Percentiles rank a stretch among this genome's conserved stretches.
Evolutionary conservation across 2,113 vertebrate species (phyloP).

Genomic region (Asarcornis scutulata): DNA sequence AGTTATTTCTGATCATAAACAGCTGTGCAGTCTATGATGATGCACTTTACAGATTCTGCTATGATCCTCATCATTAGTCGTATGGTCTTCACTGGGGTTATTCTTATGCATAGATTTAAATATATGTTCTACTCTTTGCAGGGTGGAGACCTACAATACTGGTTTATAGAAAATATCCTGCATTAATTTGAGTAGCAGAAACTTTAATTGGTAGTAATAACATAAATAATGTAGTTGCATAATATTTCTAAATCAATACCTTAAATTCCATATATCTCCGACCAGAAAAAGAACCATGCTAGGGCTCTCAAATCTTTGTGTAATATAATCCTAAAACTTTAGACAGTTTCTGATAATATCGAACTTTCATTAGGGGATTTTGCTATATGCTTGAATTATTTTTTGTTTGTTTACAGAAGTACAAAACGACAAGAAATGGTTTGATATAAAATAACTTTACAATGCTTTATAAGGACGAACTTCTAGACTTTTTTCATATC

Average conservation of each 20-base stretch:
- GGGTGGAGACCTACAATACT: neutral
- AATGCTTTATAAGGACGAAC: neutral
- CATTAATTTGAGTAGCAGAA: neutral
- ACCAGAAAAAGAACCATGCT: neutral
- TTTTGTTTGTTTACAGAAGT: neutral
- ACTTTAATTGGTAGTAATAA: neutral
- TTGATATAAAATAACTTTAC: neutral
- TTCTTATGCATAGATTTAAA: neutral
- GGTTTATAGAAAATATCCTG: neutral
- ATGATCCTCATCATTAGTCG: neutral
- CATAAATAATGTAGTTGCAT: neutral
- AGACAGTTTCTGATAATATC: neutral
- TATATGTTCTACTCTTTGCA: neutral
- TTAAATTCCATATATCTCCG: neutral
- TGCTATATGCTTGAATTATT: neutral
- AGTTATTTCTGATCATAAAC: neutral
- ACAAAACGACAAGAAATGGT: neutral
- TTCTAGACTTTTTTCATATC: neutral
- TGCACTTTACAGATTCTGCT: neutral
- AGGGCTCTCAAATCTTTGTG: neutral
- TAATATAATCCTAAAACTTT: neutral
- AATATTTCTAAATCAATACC: neutral
- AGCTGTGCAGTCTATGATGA: neutral
- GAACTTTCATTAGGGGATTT: neutral
- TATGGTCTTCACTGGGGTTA: neutral